Evolutionary conservation across 2,113 vertebrate genomes (phyloP).

Genomic region (Cricetomys ansorgei): DNA sequence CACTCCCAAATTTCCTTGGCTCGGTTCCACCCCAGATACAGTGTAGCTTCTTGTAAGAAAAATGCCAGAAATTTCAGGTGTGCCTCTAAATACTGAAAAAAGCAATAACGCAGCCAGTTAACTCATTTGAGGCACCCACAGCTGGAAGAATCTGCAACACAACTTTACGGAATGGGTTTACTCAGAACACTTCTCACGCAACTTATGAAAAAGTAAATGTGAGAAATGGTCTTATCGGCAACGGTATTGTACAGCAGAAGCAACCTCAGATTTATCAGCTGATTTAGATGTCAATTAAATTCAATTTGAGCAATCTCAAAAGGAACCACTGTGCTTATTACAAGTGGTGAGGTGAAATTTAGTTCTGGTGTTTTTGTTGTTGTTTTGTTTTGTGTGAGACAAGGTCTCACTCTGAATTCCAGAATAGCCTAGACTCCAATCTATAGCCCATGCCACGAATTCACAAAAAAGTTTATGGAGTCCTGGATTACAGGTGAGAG

Average conservation of each 20-base stretch:
- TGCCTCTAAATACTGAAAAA: constrained; percentile 95
- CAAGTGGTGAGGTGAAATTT: background rate
- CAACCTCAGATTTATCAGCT: background rate
- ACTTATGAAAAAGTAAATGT: background rate
- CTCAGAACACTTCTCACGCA: background rate
- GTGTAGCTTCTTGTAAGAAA: constrained; percentile 99
- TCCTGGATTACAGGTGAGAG: background rate
- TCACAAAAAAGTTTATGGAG: background rate
- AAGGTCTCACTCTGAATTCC: background rate
- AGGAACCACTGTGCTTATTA: constrained; percentile 40
- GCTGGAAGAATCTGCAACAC: constrained; percentile 41
- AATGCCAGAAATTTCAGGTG: constrained; percentile 99
- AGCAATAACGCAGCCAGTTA: constrained; percentile 73
- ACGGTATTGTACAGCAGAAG: background rate
- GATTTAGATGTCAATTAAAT: constrained; percentile 19
- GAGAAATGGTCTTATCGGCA: background rate
- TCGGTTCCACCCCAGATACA: constrained; percentile 98
- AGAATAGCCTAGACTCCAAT: background rate
- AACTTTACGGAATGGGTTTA: background rate
- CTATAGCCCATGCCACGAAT: background rate
- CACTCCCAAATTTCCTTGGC: constrained; percentile 99
- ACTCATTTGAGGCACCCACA: constrained; percentile 40
- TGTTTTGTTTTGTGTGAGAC: background rate
- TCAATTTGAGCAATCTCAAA: constrained; percentile 39
- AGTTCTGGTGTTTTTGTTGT: background rate